phyloP scores from a whole-genome alignment of 2,888 invertebrate genomes.

The Eupeodes latifasciatus region DNA sequence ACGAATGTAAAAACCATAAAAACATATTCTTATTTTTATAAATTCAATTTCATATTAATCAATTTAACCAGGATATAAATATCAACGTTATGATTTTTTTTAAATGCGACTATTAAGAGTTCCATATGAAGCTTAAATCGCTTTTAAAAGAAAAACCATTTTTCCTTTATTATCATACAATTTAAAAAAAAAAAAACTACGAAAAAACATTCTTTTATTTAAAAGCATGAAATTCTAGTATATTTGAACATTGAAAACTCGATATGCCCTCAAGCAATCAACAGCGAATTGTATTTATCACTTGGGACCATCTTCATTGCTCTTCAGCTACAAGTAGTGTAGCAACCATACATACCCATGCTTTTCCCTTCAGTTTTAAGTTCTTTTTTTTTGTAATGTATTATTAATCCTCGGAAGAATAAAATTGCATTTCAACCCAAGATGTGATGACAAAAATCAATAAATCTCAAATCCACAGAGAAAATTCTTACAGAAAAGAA shows the following conservation, averaged over 20 bases:
- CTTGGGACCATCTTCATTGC: constrained; percentile 42
- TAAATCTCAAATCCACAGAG: constrained; percentile 31
- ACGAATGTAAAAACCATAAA: too few relatives aligned
- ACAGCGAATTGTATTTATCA: constrained; percentile 59
- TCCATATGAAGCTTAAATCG: too few relatives aligned
- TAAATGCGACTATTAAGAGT: too few relatives aligned
- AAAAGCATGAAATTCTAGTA: constrained; percentile 33
- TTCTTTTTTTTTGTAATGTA: background rate
- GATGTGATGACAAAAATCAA: constrained; percentile 54
- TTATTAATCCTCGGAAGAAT: constrained; percentile 8
- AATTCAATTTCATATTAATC: too few relatives aligned
- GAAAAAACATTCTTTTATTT: background rate
- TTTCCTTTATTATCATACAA: too few relatives aligned
- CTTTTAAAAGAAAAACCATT: too few relatives aligned
- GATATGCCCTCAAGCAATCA: constrained; percentile 50
- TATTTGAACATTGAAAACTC: constrained; percentile 31
- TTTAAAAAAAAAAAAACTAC: too few relatives aligned
- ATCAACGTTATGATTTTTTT: too few relatives aligned
- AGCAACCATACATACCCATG: background rate
- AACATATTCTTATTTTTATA: too few relatives aligned
- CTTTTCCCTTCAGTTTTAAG: background rate
- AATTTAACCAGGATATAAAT: too few relatives aligned
- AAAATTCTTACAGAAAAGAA: constrained; percentile 24
- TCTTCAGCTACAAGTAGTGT: constrained; percentile 8
- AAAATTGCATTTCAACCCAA: constrained; percentile 11